phyloP scores from a whole-genome alignment of 64 coral and sea anemone species.

The Montipora cactus region DNA sequence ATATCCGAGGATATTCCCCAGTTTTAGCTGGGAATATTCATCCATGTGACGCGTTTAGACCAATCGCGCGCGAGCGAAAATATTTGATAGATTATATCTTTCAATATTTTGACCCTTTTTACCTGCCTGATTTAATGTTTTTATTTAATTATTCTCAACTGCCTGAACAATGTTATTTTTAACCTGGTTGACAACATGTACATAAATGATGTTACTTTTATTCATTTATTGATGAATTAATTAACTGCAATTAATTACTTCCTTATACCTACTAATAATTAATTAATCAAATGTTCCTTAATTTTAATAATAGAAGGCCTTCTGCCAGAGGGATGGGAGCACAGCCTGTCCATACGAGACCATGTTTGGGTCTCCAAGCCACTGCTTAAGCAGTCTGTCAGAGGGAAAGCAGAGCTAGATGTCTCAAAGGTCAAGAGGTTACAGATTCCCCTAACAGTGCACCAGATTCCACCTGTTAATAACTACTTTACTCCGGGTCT shows the following conservation, averaged over 20 bases:
- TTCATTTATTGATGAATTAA: background rate
- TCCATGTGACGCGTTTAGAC: background rate
- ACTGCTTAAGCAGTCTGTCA: slow-evolving; percentile 3
- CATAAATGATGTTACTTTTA: background rate
- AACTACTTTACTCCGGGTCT: slow-evolving; percentile 43
- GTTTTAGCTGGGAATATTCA: no score
- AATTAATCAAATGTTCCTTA: background rate
- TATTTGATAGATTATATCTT: no score
- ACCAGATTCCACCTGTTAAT: slow-evolving; percentile 9
- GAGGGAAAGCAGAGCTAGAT: slow-evolving; percentile 22
- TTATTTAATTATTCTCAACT: no score
- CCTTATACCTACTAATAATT: background rate
- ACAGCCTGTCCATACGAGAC: slow-evolving; percentile 17
- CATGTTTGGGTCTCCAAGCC: slow-evolving; percentile 50
- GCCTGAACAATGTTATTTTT: background rate
- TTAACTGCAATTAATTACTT: background rate
- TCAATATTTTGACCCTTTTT: background rate
- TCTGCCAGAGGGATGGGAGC: slow-evolving; percentile 27
- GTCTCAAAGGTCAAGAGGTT: slow-evolving; percentile 1
- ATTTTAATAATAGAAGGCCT: background rate
- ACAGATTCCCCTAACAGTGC: slow-evolving; percentile 7
- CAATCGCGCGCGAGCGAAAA: no score
- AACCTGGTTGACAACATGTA: no score
- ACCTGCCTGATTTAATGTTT: no score
- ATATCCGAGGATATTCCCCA: no score